Evolutionary conservation across 2,113 vertebrate genomes (phyloP), one percentile per base, ranked within the genome.

Genomic region (Poecile atricapillus): DNA sequence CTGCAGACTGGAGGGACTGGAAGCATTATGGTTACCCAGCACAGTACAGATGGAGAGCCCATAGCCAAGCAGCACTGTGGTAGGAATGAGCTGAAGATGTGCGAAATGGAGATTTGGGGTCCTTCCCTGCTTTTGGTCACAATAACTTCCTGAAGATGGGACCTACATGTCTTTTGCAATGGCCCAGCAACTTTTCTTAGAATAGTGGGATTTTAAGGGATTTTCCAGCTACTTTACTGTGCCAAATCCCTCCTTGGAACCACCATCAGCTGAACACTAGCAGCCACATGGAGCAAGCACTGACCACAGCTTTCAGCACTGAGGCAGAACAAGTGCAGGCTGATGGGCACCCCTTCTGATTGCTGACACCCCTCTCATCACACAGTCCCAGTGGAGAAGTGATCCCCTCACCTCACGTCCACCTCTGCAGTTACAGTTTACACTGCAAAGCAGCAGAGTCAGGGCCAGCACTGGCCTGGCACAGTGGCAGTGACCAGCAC

Each of bases 361-460:
- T 39, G n/a, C 46, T 25, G 33, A 41, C 6, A 28, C 9, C 5
- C 3, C 6, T 4, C 11, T 33, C 27, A 28, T 43, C 9, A 4
- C 20, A 2, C 1, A 3, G 18, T 16, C 27, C 23, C 2, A 4
- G 9, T 3, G 15, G 11, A 73, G 8, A 7, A n/a, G 7, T 0
- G 1, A 55, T 7, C 3, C 13, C 27, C 10, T 17, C 11, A 2
- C 4, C 25, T 27, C 4, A 0, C 39, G 19, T 16, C 8, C 15
- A 4, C 12, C 30, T 19, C 55, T 77, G 31, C 4, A 2, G 18
- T 14, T 31, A 53, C 16, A 35, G 33, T 28, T 64, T 20, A 52
- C n/a, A 19, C 17, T 0, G 0, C 23, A 7, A 17, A 43, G 49
- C 30, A 63, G 8, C 0, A 0, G 8, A 17, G 20, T 37, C n/a